Conservation (phyloP, 2,797 vertebrate species). For the Lycodopsis pacificus region DNA sequence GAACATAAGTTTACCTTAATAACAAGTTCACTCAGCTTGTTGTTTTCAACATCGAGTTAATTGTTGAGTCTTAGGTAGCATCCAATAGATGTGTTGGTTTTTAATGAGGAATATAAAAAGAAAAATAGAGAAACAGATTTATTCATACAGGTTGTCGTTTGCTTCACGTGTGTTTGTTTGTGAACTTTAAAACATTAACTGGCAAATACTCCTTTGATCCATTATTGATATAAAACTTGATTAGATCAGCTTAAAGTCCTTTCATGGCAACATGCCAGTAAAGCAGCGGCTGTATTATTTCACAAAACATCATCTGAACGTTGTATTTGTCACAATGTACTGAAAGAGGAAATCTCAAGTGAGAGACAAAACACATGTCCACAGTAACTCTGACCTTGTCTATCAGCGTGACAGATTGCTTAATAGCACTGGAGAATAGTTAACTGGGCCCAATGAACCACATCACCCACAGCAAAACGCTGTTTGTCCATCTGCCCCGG, state of each 20-base stretch:
- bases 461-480: slow-evolving; percentile 52
- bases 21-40: background rate
- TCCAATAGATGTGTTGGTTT: background rate
- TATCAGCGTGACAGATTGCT: slow-evolving; percentile 41
- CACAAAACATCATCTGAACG: background rate
- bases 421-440: slow-evolving; percentile 57
- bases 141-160: background rate
- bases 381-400: slow-evolving; percentile 29
- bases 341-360: slow-evolving; percentile 20
- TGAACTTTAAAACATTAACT: background rate
- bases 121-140: background rate
- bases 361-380: slow-evolving; percentile 2
- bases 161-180: background rate
- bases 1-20: background rate
- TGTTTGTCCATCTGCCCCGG: slow-evolving; percentile 65
- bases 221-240: background rate
- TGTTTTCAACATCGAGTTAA: background rate
- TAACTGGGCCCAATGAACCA: slow-evolving; percentile 59
- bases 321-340: slow-evolving; percentile 7
- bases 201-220: background rate
- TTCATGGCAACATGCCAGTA: background rate
- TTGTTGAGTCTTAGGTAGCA: background rate
- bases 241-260: background rate
- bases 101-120: background rate
- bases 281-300: background rate